These are phyloP conservation scores for Pinna nobilis DNA, from an alignment of 1,140 invertebrate genomes.

Conservation along the genomic window DNA sequence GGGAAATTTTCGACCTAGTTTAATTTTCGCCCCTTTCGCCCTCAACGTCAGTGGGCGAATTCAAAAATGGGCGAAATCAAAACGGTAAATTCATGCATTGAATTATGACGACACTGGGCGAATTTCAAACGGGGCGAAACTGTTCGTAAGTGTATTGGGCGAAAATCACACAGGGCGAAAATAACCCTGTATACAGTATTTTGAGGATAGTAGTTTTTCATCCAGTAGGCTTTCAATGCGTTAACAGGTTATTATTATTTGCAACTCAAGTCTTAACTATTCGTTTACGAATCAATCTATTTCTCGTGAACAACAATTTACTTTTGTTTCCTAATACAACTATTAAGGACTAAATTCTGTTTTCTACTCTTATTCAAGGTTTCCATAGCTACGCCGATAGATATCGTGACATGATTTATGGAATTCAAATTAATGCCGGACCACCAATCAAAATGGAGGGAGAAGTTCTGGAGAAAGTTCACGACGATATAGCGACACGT, in stretches of 20 bases:
- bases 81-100: too few relatives aligned
- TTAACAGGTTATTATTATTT: background rate
- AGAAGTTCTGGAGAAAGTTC: conserved; percentile 50
- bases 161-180: too few relatives aligned
- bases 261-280: background rate
- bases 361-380: conserved; percentile 71
- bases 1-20: too few relatives aligned
- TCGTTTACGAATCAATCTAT: background rate
- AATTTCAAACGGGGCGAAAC: too few relatives aligned
- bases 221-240: background rate
- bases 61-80: too few relatives aligned
- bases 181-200: too few relatives aligned
- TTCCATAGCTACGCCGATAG: conserved; percentile 83
- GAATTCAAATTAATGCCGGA: conserved; percentile 48
- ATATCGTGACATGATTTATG: conserved; percentile 77
- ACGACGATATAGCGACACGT: conserved; percentile 44
- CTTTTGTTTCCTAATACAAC: background rate
- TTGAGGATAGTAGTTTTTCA: too few relatives aligned
- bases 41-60: too few relatives aligned
- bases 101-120: too few relatives aligned
- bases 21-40: too few relatives aligned
- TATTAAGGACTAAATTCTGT: background rate
- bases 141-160: too few relatives aligned
- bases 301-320: background rate
- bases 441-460: conserved; percentile 51